Conservation (phyloP, 1,140 invertebrate genomes). For the Heliconius melpomene region DNA sequence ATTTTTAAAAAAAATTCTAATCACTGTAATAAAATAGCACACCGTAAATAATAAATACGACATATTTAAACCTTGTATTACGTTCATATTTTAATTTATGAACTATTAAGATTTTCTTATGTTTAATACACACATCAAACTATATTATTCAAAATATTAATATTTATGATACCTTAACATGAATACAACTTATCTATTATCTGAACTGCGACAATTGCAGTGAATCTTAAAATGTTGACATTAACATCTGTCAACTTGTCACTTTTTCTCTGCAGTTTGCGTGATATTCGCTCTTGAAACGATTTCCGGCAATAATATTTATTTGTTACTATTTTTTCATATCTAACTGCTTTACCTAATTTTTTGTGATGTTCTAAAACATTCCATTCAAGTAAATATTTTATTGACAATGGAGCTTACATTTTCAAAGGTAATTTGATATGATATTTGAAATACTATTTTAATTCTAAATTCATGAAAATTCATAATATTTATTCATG, state of each 20-base stretch:
- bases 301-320: slow-evolving; percentile 30
- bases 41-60: no score
- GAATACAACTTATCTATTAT: neutral
- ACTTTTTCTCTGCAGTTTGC: slow-evolving; percentile 29
- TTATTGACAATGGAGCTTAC: slow-evolving; percentile 44
- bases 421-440: slow-evolving; percentile 49
- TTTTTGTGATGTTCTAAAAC: slow-evolving; percentile 24
- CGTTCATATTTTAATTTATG: no score
- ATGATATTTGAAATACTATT: neutral
- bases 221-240: no score
- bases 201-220: neutral
- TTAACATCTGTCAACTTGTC: slow-evolving; percentile 26
- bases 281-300: slow-evolving; percentile 14
- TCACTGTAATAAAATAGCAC: no score
- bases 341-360: slow-evolving; percentile 1
- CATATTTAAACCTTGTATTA: no score
- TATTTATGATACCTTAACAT: no score
- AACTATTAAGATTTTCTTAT: no score
- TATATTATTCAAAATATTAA: no score
- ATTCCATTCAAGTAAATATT: neutral
- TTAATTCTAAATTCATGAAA: neutral
- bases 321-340: slow-evolving; percentile 16
- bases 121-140: no score
- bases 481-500: neutral
- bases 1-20: no score